phyloP scores from a whole-genome alignment of 2,888 invertebrate genomes.

The Monochamus alternatus region DNA sequence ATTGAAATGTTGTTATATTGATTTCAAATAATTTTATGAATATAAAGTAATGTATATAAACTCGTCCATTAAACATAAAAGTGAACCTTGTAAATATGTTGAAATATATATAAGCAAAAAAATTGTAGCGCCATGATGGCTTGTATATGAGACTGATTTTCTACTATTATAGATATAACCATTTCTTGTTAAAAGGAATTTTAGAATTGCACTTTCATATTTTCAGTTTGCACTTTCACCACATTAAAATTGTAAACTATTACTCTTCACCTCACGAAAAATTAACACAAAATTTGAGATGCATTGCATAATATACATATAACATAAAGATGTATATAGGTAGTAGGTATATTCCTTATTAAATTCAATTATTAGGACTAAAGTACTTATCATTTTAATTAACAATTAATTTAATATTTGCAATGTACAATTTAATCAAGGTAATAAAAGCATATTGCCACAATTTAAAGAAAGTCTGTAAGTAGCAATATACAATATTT shows the following conservation, averaged over 20 bases:
- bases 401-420: too few relatives aligned
- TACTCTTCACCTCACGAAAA: too few relatives aligned
- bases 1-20: conserved; percentile 39
- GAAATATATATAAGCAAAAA: conserved; percentile 41
- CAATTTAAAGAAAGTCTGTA: too few relatives aligned
- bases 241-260: neutral
- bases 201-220: conserved; percentile 52
- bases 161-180: conserved; percentile 60
- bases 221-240: conserved; percentile 39
- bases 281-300: too few relatives aligned
- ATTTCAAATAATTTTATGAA: conserved; percentile 6
- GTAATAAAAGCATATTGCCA: too few relatives aligned
- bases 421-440: too few relatives aligned
- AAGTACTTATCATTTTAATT: too few relatives aligned
- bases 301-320: too few relatives aligned
- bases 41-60: conserved; percentile 39
- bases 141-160: conserved; percentile 68
- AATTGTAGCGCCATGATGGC: conserved; percentile 58
- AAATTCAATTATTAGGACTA: too few relatives aligned
- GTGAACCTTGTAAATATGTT: conserved; percentile 43
- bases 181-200: conserved; percentile 54
- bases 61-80: conserved; percentile 47
- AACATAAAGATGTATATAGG: too few relatives aligned
- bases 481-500: too few relatives aligned
- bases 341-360: too few relatives aligned